Evolutionary conservation across 2,113 vertebrate species (phyloP).

Genomic region (Proteles cristata): DNA sequence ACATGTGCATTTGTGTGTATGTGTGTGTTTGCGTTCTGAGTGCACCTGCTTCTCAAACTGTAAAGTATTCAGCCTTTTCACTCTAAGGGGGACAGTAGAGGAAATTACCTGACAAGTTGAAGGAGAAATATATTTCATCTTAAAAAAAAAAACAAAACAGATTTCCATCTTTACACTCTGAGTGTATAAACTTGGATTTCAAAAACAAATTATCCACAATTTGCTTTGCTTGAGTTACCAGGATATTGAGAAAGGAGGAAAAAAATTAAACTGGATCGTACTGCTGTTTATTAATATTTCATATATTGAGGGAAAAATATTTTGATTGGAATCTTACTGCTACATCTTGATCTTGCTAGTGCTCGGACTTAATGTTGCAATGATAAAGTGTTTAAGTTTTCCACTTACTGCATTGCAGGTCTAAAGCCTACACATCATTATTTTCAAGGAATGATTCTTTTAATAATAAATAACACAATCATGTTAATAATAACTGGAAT

Average conservation of each 20-base stretch:
- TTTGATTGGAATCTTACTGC: neutral
- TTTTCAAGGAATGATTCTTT: neutral
- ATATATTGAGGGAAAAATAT: neutral
- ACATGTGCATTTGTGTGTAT: neutral
- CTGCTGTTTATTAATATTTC: neutral
- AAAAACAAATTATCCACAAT: slow-evolving; percentile 48
- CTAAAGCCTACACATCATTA: neutral
- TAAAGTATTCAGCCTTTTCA: neutral
- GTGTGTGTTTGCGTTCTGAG: neutral
- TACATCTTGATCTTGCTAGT: neutral
- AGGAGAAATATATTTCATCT: neutral
- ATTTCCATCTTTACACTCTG: neutral
- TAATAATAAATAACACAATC: neutral
- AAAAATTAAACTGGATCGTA: neutral
- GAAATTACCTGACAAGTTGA: neutral
- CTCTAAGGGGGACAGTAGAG: neutral
- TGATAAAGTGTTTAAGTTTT: neutral
- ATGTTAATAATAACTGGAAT: neutral
- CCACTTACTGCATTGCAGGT: neutral
- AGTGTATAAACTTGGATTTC: neutral
- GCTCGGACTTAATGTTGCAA: neutral
- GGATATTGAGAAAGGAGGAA: neutral
- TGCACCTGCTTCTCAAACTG: neutral
- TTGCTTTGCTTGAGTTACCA: slow-evolving; percentile 35
- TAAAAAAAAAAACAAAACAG: neutral